Conservation (phyloP, 2,113 vertebrate genomes). For the Leucoraja erinaceus region DNA sequence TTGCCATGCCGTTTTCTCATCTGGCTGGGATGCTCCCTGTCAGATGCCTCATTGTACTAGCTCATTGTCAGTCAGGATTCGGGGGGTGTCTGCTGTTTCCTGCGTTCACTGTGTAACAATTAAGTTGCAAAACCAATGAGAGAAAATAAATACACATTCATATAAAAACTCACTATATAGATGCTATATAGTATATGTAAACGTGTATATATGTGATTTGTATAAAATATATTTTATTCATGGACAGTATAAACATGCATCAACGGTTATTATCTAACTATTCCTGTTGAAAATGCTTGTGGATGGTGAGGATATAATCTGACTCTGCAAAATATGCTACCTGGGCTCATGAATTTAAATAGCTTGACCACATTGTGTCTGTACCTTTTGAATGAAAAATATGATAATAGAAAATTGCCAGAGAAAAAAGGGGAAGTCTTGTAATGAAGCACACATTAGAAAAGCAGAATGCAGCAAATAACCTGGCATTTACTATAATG, state of each 20-base stretch:
- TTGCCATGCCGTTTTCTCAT: not conserved
- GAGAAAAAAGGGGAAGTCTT: not conserved
- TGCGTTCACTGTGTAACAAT: not conserved
- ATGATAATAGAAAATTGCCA: not conserved
- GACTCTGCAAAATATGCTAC: not conserved
- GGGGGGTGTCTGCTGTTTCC: not conserved
- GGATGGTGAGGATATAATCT: not conserved
- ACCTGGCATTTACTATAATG: not conserved
- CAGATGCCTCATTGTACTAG: not conserved
- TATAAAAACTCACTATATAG: not conserved
- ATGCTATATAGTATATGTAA: not conserved
- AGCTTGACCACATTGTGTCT: not conserved
- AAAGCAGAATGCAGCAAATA: not conserved
- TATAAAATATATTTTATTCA: constrained; percentile 26
- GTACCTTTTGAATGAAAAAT: not conserved
- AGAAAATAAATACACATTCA: not conserved
- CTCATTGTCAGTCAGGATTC: not conserved
- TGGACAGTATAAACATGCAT: not conserved
- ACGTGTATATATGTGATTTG: not conserved
- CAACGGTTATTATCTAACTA: not conserved
- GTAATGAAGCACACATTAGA: not conserved
- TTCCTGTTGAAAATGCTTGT: not conserved
- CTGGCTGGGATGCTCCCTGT: not conserved
- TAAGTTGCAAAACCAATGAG: not conserved
- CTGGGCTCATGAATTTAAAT: not conserved